Base-by-base conservation (phyloP, 2,113 vertebrate species). In the Phyllostomus hastatus region DNA sequence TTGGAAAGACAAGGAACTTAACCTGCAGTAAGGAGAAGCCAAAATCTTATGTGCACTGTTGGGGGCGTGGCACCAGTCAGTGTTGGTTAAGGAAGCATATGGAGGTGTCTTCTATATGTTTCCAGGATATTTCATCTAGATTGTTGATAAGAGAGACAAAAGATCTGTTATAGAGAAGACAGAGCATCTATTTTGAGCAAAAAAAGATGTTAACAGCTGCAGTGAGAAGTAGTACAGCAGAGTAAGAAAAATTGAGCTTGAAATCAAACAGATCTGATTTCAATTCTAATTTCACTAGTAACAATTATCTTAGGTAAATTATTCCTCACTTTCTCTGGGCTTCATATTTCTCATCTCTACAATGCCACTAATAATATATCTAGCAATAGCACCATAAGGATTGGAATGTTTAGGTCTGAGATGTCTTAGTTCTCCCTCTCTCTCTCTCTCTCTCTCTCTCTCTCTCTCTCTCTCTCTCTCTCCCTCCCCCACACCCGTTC, bases 251-350 rank as follows among this genome's bases (percentile, higher is more conserved):
- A 59, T 35, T 26, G 75, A 50, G 28, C 52, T 94, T 59, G 20
- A 96, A 81, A 76, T 70, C 76, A 89, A 88, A 54, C 19, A 72
- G 28, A 66, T 31, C 28, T 93, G 31, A 81, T 81, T 80, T 50
- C 70, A 91, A 91, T 88, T 80, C 67, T n/a, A 90, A 50, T 66
- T 97, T 94, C 66, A 57, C 43, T 33, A 84, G n/a, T 46, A 95
- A 93, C 19, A 69, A 48, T 81, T 91, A 81, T 22, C 52, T 64
- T 78, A 22, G 4, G 20, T 76, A 67, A 90, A 82, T 54, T 69
- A 82, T 54, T 69, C 61, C 66, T 87, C 33, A 87, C 54, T 69
- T 90, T 90, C 85, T 91, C 66, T 59, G 43, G 88, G 31, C 33
- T 79, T 80, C 81, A 46, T 16, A 88, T 91, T 93, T 93, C 73